Evolutionary conservation across 2,113 vertebrate genomes (phyloP), one percentile per base, ranked within the genome.

Genomic region (Neolamprologus brichardi): DNA sequence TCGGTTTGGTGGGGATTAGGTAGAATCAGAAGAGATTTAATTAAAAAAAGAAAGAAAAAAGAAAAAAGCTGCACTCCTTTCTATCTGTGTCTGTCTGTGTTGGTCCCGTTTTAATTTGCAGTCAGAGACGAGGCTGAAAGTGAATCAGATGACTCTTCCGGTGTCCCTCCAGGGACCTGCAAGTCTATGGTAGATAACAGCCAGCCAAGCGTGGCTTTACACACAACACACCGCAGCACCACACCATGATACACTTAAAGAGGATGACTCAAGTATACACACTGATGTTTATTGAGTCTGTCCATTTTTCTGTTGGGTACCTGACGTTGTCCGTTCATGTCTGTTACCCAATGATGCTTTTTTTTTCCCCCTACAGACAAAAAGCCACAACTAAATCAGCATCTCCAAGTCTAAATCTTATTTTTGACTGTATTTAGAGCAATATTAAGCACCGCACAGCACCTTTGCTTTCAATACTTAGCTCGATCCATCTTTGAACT

Each of bases 101-200:
- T 81, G 82, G 84, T 85, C 83, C 84, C 9, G 60, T 90, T 95
- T 94, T 95, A 94, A 96, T 95, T 94, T 92, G 85, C 89, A 82
- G 89, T 81, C 84, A 81, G 86, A 89, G 87, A 94, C 88, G 85
- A 90, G 91, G 93, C 62, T 88, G 87, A 84, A 62, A 94, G 91
- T 85, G 88, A 93, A 95, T 95, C 92, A 94, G 91, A 95, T 92
- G 93, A 91, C 87, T 88, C 89, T 89, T 85, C 92, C 72, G 88
- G 91, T 91, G 87, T 93, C 86, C 87, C 94, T 91, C 82, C 93
- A 88, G 94, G 94, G 94, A 95, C 90, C 92, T 92, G 90, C 2
- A 53, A 94, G 90, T 94, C 90, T 90, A 44, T 23, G 83, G 82
- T 85, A 95, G 95, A 95, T 95, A 95, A 95, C 87, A 92, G 90